These are phyloP conservation scores for Solenopsis fugax DNA, from an alignment of 1,140 invertebrate species.

Conservation along the genomic window DNA sequence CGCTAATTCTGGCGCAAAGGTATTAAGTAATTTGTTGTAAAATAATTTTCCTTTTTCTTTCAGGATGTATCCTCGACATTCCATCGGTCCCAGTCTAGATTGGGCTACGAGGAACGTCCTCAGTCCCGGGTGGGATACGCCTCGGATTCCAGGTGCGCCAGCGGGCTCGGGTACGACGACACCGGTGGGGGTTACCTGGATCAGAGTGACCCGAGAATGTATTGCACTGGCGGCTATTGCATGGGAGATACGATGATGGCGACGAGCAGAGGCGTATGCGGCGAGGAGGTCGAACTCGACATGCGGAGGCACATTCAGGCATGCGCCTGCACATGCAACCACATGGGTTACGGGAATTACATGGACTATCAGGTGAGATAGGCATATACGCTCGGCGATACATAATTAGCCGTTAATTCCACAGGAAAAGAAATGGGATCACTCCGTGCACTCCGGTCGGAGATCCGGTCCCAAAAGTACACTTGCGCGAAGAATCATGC, in stretches of 20 bases:
- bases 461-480: neutral
- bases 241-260: conserved; percentile 87
- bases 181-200: conserved; percentile 84
- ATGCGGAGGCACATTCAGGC: conserved; percentile 94
- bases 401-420: neutral
- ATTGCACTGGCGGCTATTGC: conserved; percentile 85
- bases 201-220: conserved; percentile 85
- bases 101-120: conserved; percentile 84
- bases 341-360: conserved; percentile 96
- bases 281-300: conserved; percentile 90
- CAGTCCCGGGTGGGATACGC: conserved; percentile 84
- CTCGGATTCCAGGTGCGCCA: conserved; percentile 84
- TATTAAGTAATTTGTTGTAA: neutral
- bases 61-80: conserved; percentile 82
- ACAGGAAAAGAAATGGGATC: neutral
- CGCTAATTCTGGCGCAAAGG: neutral
- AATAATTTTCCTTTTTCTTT: conserved; percentile 40
- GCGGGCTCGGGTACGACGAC: conserved; percentile 84
- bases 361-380: conserved; percentile 94
- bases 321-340: conserved; percentile 95
- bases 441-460: neutral
- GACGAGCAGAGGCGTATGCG: conserved; percentile 83
- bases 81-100: conserved; percentile 84
- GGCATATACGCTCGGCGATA: neutral
- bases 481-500: neutral